Percentiles rank a stretch among this genome's conserved stretches.
Evolutionary conservation across 2,888 invertebrate genomes (phyloP).

Genomic region (Tanypteryx hageni): DNA sequence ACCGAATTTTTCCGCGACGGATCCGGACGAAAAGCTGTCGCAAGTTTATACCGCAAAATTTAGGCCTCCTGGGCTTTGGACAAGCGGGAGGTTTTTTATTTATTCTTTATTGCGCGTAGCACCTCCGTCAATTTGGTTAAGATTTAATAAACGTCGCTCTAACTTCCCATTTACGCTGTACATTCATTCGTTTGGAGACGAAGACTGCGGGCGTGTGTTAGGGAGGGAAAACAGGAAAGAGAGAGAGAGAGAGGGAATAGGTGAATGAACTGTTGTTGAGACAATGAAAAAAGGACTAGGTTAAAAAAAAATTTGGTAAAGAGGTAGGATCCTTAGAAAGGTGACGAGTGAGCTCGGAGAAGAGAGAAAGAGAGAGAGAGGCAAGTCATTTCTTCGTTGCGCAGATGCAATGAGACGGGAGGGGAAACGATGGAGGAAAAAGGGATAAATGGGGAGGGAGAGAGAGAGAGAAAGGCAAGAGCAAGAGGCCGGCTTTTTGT

Average conservation of each 20-base stretch:
- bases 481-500: neutral
- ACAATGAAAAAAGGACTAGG: neutral
- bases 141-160: conserved; percentile 13
- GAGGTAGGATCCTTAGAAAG: neutral
- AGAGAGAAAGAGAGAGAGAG: neutral
- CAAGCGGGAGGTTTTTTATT: neutral
- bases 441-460: neutral
- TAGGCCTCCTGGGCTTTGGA: neutral
- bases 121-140: neutral
- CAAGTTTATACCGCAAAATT: too few species aligned
- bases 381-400: neutral
- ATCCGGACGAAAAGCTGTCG: too few species aligned
- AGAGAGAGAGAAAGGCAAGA: neutral
- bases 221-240: neutral
- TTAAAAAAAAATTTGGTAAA: neutral
- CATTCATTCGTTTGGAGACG: neutral
- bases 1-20: too few species aligned
- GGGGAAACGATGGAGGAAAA: neutral
- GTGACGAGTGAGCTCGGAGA: neutral
- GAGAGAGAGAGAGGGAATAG: neutral
- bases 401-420: neutral
- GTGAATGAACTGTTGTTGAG: neutral
- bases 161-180: neutral
- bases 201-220: neutral
- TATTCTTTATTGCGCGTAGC: neutral